Conservation (phyloP, 1,140 invertebrate genomes). For the Drosophila micromelanica region DNA sequence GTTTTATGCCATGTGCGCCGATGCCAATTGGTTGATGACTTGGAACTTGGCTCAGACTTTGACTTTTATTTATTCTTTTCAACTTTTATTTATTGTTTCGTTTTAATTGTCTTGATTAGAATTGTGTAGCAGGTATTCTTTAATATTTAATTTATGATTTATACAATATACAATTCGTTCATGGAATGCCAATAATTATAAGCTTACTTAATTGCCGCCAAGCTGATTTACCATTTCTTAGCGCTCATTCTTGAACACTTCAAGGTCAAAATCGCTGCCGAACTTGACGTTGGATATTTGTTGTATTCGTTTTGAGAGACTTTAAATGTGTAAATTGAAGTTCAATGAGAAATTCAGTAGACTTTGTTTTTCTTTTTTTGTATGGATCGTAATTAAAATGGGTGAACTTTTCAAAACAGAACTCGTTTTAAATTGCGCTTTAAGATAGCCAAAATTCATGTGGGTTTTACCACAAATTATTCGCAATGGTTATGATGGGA, state of each 20-base stretch:
- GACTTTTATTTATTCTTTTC: conserved; percentile 17
- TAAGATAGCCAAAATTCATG: not conserved
- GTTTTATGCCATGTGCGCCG: conserved; percentile 61
- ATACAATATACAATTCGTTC: conserved; percentile 38
- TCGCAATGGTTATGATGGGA: not conserved
- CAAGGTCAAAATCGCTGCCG: conserved; percentile 13
- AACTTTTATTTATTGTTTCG: conserved; percentile 1
- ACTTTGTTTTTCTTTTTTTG: not conserved
- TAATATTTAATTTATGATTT: conserved; percentile 49
- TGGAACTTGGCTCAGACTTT: conserved; percentile 27
- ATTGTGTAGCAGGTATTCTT: conserved; percentile 24
- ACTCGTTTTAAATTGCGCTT: conserved; percentile 12
- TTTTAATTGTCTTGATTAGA: conserved; percentile 46
- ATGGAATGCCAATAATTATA: conserved; percentile 36
- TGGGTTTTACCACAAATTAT: not conserved
- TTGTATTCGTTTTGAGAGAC: not conserved
- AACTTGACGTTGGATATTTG: conserved; percentile 2
- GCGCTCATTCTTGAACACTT: conserved; percentile 15
- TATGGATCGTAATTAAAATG: conserved; percentile 15
- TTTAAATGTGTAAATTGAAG: conserved; percentile 23
- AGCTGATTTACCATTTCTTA: conserved; percentile 25
- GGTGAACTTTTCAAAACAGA: conserved; percentile 17
- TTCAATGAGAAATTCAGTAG: not conserved
- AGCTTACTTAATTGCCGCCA: conserved; percentile 36
- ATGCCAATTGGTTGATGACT: conserved; percentile 46